Evolutionary conservation across 2,113 vertebrate genomes (phyloP).

Genomic region (Cynocephalus volans): DNA sequence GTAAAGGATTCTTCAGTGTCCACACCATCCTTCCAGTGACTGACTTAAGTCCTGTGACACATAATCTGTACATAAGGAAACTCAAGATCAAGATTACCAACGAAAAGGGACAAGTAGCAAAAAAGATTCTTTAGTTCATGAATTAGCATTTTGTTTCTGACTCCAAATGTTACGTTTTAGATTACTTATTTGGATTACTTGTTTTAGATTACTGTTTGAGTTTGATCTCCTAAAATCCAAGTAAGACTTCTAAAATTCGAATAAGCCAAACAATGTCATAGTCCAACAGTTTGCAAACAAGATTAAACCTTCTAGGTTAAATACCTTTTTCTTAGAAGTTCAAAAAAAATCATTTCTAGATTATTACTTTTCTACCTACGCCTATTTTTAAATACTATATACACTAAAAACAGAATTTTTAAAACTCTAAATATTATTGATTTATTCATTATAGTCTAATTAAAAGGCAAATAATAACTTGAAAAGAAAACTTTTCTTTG

Average conservation of each 20-base stretch:
- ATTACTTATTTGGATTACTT: neutral
- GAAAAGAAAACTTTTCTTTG: constrained; percentile 2
- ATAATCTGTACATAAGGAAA: neutral
- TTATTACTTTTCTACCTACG: constrained; percentile 14
- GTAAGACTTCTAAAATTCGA: constrained; percentile 34
- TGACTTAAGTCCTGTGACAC: neutral
- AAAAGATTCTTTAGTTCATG: constrained; percentile 16
- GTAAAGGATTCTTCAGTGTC: neutral
- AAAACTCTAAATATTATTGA: neutral
- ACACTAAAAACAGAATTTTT: neutral
- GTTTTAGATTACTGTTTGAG: neutral
- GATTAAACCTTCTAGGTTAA: neutral
- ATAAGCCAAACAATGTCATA: neutral
- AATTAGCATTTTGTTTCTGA: neutral
- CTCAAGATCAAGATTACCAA: constrained; percentile 49
- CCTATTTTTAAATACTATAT: constrained; percentile 8
- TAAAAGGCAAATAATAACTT: constrained; percentile 51
- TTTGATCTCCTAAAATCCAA: neutral
- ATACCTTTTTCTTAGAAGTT: neutral
- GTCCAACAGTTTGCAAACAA: neutral
- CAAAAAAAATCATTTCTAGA: constrained; percentile 12
- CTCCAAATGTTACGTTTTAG: neutral
- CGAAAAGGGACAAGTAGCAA: neutral
- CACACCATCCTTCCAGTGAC: neutral
- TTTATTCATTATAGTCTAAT: neutral